These are phyloP conservation scores for Rallus limicola DNA, from an alignment of 2,113 vertebrate species.

Conservation along the genomic window DNA sequence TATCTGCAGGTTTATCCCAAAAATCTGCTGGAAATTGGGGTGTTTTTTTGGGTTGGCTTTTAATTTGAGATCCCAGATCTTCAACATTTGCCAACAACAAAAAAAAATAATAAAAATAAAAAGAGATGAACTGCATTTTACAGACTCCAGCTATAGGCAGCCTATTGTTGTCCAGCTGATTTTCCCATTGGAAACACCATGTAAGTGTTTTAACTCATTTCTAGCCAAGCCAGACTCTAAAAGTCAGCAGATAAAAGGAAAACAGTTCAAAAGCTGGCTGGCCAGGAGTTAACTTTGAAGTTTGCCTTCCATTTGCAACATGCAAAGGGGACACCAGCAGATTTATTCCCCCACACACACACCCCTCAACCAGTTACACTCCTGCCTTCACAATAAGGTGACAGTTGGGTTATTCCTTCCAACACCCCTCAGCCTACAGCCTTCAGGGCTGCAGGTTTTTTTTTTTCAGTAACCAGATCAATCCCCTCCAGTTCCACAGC, in stretches of 20 bases:
- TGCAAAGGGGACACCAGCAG: neutral
- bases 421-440: neutral
- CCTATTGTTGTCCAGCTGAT: conserved; percentile 48
- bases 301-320: neutral
- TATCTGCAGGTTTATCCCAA: neutral
- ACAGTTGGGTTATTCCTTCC: neutral
- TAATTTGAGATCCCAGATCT: neutral
- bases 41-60: neutral
- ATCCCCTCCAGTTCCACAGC: neutral
- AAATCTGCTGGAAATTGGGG: neutral
- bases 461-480: neutral
- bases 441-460: neutral
- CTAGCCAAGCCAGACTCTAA: neutral
- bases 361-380: neutral
- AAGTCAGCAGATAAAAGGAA: neutral
- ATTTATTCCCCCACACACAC: neutral
- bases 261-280: conserved; percentile 27
- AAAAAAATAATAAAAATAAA: too few relatives aligned
- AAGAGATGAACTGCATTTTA: neutral
- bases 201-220: conserved; percentile 31
- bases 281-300: neutral
- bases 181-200: conserved; percentile 9
- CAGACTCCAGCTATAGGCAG: neutral
- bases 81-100: neutral
- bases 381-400: neutral